phyloP scores from a whole-genome alignment of 2,113 vertebrate species.

The Pardalotus punctatus region DNA sequence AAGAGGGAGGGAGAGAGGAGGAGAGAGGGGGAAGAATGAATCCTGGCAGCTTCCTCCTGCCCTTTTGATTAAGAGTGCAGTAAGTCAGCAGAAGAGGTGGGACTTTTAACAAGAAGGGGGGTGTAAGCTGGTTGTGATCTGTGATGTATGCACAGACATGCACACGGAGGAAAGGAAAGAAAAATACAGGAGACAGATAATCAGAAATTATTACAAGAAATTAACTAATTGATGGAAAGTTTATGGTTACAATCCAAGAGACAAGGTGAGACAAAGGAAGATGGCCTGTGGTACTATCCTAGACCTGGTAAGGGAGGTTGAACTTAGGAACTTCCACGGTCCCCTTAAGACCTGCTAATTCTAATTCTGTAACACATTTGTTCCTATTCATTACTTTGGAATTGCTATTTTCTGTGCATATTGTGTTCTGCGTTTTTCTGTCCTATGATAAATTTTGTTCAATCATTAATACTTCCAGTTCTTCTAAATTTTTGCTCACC shows the following conservation, averaged over 20 bases:
- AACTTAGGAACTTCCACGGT: background rate
- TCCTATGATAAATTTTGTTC: background rate
- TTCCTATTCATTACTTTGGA: background rate
- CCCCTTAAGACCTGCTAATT: background rate
- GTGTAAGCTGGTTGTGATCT: conserved; percentile 61
- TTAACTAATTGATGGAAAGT: conserved; percentile 57
- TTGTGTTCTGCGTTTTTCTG: background rate
- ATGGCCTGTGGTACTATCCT: conserved; percentile 14
- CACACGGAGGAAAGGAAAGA: background rate
- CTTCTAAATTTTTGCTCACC: background rate
- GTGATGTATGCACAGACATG: background rate
- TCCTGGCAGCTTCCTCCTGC: conserved; percentile 74
- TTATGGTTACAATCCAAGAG: conserved; percentile 46
- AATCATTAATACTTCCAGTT: background rate
- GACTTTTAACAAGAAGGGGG: conserved; percentile 69
- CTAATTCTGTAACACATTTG: background rate
- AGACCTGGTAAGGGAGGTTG: background rate
- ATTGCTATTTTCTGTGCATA: background rate
- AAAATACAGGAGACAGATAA: conserved; percentile 59
- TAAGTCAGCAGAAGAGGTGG: conserved; percentile 77
- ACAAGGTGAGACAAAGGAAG: conserved; percentile 28
- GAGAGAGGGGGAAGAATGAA: conserved; percentile 66
- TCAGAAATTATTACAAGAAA: conserved; percentile 59
- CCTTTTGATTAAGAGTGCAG: conserved; percentile 79
- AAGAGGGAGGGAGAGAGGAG: conserved; percentile 60